These are phyloP conservation scores for Melierax canorus DNA, from an alignment of 2,113 vertebrate species.

Conservation along the genomic window DNA sequence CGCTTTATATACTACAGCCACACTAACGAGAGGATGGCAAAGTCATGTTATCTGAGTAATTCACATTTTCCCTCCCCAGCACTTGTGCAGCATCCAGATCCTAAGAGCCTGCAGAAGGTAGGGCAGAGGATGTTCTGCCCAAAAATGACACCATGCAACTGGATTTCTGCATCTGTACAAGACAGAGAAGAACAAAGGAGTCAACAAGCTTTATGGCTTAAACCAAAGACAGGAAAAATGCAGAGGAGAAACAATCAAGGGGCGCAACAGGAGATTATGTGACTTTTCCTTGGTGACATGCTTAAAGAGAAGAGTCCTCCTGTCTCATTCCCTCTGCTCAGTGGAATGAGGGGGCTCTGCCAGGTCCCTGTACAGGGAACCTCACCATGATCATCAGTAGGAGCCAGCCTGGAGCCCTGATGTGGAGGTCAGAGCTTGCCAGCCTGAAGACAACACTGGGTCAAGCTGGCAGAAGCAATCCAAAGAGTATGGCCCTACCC, in stretches of 20 bases:
- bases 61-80: background rate
- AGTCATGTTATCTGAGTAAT: background rate
- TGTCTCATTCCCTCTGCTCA: background rate
- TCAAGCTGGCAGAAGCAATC: background rate
- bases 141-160: background rate
- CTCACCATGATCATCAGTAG: background rate
- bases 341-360: background rate
- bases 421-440: background rate
- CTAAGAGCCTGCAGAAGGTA: background rate
- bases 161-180: background rate
- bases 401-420: background rate
- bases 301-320: background rate
- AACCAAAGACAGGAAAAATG: background rate
- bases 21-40: background rate
- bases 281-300: background rate
- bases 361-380: background rate
- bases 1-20: background rate
- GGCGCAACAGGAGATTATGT: background rate
- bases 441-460: background rate
- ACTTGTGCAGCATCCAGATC: background rate
- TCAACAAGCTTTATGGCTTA: background rate
- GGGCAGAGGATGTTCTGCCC: background rate
- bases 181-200: background rate
- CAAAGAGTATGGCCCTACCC: background rate
- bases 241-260: background rate